Conservation (phyloP, 1,140 invertebrate species). For the Varroa destructor region DNA sequence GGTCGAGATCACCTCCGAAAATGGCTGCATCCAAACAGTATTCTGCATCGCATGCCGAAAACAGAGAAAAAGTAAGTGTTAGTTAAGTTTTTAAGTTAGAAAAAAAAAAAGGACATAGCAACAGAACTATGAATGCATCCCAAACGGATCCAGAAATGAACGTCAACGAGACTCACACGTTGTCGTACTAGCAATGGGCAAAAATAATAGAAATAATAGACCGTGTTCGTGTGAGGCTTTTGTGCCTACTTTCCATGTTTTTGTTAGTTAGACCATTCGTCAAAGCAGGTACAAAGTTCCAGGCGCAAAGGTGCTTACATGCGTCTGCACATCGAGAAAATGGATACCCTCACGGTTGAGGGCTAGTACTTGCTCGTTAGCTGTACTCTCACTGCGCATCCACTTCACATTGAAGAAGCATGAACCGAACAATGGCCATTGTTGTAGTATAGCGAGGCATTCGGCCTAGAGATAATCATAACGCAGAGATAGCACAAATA, state of each 20-base stretch:
- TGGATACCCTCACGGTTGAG: constrained; percentile 83
- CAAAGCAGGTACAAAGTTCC: too few species aligned
- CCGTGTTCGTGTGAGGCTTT: too few species aligned
- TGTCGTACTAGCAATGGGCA: too few species aligned
- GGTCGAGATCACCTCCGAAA: constrained; percentile 87
- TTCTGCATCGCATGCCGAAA: constrained; percentile 47
- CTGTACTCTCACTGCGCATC: constrained; percentile 33
- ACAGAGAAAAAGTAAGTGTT: constrained; percentile 10
- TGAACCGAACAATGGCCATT: constrained; percentile 90
- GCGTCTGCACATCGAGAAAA: constrained; percentile 77
- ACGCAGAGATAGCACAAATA: background rate
- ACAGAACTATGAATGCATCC: background rate
- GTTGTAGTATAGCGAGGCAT: constrained; percentile 59
- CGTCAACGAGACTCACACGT: background rate
- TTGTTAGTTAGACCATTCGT: too few species aligned
- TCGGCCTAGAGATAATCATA: background rate
- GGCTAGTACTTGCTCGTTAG: constrained; percentile 64
- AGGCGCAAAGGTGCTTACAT: constrained; percentile 48
- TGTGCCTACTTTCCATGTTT: too few species aligned
- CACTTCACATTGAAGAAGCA: constrained; percentile 84
- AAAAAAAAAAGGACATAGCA: background rate
- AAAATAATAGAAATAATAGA: too few species aligned
- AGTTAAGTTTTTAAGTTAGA: constrained; percentile 2
- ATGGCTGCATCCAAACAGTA: constrained; percentile 75
- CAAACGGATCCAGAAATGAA: background rate